These are phyloP conservation scores for Drosophila eugracilis DNA, from an alignment of 1,140 invertebrate species.

Conservation along the genomic window DNA sequence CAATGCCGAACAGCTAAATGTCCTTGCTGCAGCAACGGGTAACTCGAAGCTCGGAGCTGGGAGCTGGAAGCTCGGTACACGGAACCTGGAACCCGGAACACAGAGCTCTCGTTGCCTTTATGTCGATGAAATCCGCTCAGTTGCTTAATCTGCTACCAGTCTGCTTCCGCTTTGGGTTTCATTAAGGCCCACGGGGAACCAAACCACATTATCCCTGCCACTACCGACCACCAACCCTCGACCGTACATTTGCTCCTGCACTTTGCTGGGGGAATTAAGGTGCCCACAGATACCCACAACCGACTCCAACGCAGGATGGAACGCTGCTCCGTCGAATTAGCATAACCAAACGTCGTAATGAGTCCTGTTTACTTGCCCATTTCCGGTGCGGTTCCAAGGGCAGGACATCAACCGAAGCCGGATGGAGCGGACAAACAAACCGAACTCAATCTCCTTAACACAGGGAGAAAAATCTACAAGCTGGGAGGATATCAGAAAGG, in stretches of 20 bases:
- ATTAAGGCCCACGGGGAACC: slow-evolving; percentile 63
- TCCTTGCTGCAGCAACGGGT: slow-evolving; percentile 33
- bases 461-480: background rate
- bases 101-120: slow-evolving; percentile 43
- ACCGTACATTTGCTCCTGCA: slow-evolving; percentile 28
- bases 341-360: slow-evolving; percentile 81
- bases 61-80: slow-evolving; percentile 6
- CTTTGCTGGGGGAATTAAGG: slow-evolving; percentile 59
- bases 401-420: slow-evolving; percentile 44
- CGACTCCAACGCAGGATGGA: slow-evolving; percentile 30
- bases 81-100: background rate
- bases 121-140: slow-evolving; percentile 77
- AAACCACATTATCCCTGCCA: slow-evolving; percentile 65
- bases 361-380: slow-evolving; percentile 81
- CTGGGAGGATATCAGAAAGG: too few relatives aligned
- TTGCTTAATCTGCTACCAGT: slow-evolving; percentile 79
- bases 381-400: slow-evolving; percentile 61
- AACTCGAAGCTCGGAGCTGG: background rate
- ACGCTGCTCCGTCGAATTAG: slow-evolving; percentile 65
- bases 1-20: slow-evolving; percentile 45
- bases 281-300: slow-evolving; percentile 18
- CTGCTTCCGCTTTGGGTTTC: slow-evolving; percentile 80
- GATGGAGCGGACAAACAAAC: slow-evolving; percentile 34
- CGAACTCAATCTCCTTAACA: slow-evolving; percentile 13
- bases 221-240: background rate